These are phyloP conservation scores for Luperina testacea DNA, from an alignment of 2,888 invertebrate species.

Conservation along the genomic window DNA sequence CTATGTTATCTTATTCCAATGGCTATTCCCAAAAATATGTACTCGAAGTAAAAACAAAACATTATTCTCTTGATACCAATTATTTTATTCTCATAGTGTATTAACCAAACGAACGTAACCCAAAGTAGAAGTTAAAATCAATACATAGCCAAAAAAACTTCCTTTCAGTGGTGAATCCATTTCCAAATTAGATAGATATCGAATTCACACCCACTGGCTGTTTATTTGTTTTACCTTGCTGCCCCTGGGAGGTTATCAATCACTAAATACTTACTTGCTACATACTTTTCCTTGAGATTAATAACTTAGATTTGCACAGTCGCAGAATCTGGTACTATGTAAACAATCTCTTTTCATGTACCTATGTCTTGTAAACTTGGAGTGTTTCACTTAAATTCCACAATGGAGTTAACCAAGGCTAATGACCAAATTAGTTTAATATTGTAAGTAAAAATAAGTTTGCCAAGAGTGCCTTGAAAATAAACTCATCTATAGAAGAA, in stretches of 20 bases:
- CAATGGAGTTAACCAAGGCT: not conserved
- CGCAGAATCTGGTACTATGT: not conserved
- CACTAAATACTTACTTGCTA: constrained; percentile 64
- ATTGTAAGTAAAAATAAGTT: not conserved
- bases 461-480: not conserved
- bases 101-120: constrained; percentile 25
- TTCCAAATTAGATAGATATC: constrained; percentile 73
- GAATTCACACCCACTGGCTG: constrained; percentile 59
- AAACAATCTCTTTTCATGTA: not conserved
- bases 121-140: constrained; percentile 47
- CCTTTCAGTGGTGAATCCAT: constrained; percentile 67
- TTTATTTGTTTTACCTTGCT: constrained; percentile 65
- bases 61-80: not conserved
- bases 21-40: not conserved
- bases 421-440: not conserved
- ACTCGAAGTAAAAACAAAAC: not conserved
- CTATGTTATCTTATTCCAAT: not conserved
- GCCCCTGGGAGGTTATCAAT: constrained; percentile 71
- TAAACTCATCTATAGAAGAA: not conserved
- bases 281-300: constrained; percentile 40
- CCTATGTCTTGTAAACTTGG: not conserved
- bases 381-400: not conserved
- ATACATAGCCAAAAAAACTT: constrained; percentile 39
- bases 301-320: constrained; percentile 37
- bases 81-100: constrained; percentile 24